phyloP scores from a whole-genome alignment of 92 coral and sea anemone species.

The Bergia puertoricense region DNA sequence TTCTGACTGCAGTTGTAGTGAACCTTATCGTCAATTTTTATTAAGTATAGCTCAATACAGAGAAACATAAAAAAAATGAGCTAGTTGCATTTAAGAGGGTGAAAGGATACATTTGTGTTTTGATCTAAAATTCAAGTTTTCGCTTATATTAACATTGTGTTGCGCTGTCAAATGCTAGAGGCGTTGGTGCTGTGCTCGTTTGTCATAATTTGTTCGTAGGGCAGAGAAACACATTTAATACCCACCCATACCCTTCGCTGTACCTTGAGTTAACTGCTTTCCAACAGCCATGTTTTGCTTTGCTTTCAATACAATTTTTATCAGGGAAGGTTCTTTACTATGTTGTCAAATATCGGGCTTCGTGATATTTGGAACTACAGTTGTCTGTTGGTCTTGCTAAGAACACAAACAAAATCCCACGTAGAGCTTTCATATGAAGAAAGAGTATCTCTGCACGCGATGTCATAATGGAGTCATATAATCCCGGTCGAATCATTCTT shows the following conservation, averaged over 20 bases:
- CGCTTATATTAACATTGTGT: not conserved
- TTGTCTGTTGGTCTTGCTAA: not conserved
- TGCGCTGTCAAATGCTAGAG: not conserved
- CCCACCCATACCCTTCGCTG: not conserved
- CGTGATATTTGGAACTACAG: slow-evolving; percentile 1
- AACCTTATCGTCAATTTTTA: not conserved
- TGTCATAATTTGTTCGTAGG: slow-evolving; percentile 1
- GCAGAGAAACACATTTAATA: not conserved
- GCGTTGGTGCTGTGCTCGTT: not conserved
- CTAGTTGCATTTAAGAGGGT: not conserved
- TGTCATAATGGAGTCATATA: not conserved
- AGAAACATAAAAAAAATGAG: not conserved
- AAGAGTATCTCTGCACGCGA: slow-evolving; percentile 18
- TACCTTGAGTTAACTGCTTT: not conserved
- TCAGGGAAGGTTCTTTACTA: not conserved
- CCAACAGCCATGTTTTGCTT: not conserved
- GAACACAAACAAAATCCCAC: not conserved
- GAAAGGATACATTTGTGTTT: not conserved
- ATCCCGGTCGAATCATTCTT: not conserved
- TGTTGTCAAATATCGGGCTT: not conserved
- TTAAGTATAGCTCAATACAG: not conserved
- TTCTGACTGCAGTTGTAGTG: not conserved
- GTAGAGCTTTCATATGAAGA: not conserved
- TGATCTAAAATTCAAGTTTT: not conserved
- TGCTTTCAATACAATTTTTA: not conserved